Base-by-base conservation (phyloP, 1,140 invertebrate species). In the Drosophila paulistorum region DNA sequence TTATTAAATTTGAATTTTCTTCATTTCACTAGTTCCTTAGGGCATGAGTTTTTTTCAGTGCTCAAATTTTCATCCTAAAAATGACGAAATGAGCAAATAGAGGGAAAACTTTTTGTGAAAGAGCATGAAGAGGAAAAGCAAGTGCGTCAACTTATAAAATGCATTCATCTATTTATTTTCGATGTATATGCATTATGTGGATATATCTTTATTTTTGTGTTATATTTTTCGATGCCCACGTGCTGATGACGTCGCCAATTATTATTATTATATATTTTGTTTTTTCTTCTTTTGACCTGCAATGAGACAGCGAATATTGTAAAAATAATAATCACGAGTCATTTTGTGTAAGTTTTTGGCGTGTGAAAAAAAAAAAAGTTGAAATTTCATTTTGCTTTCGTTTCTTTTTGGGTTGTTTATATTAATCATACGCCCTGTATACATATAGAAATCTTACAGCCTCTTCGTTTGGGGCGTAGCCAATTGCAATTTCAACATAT, bases 321-420 rank as follows among this genome's bases (percentile, higher is more conserved):
- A 65, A 57, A 77, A 69, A 67, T 74, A 80, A 83, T 77, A 83
- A 83, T 89, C 77, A 80, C 79, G 59, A 87, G 83, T 83, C 83
- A 87, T 79, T 48, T 58, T 41, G 30, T 59, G 42, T 39, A 23
- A 42, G 26, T 33, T 54, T 62, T 45, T 30, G 77, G 71, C 81
- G 81, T 85, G 81, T 78, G 81, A 85, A 85, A 58, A 61, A 68
- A 26, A 85, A 85, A 81, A 57, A 62, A 63, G 17, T 58, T 30
- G 39, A 71, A 81, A 70, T 68, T 68, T 65, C 33, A 79, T 76
- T 79, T 71, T 37, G 61, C 57, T 65, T 35, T 30, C 26, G n/a
- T 45, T 58, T 48, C 65, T 68, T 60, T 48, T 66, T 65, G 75
- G 23, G 57, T 51, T 64, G 61, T 58, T 51, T 51, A 64, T 48